A percentile compares a stretch with the other conserved stretches of the same genome.
Evolutionary conservation across 2,888 invertebrate species (phyloP).

Genomic region (Scaptomyza reducta): DNA sequence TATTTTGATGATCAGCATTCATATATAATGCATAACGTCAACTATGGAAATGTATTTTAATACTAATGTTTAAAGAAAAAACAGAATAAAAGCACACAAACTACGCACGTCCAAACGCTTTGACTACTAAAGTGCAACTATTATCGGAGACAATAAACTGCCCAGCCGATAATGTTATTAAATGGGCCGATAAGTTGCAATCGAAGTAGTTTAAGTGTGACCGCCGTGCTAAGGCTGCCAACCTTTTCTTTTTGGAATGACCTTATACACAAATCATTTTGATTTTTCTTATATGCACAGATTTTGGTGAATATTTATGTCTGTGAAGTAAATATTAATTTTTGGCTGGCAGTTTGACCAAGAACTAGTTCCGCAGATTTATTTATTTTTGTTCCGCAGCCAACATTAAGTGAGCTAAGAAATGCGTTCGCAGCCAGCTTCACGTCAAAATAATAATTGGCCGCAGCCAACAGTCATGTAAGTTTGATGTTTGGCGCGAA

Average conservation of each 20-base stretch:
- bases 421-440: constrained; percentile 16
- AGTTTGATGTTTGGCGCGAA: constrained; percentile 4
- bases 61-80: constrained; percentile 20
- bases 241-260: neutral
- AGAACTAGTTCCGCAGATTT: neutral
- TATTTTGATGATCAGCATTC: constrained; percentile 11
- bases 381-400: neutral
- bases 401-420: neutral
- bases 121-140: constrained; percentile 53
- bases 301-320: neutral
- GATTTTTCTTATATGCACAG: neutral
- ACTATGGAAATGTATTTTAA: constrained; percentile 11
- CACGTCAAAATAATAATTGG: neutral
- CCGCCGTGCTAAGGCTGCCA: constrained; percentile 4
- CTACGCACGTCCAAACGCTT: constrained; percentile 24
- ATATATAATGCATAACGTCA: constrained; percentile 23
- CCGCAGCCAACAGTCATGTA: constrained; percentile 27
- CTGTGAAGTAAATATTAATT: neutral
- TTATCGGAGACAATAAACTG: constrained; percentile 26
- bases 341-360: neutral
- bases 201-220: constrained; percentile 30
- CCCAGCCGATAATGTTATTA: constrained; percentile 14
- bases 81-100: constrained; percentile 16
- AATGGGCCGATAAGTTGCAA: neutral
- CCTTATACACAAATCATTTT: neutral